Conservation (phyloP, 2,113 vertebrate species). For the Cheirogaleus medius region DNA sequence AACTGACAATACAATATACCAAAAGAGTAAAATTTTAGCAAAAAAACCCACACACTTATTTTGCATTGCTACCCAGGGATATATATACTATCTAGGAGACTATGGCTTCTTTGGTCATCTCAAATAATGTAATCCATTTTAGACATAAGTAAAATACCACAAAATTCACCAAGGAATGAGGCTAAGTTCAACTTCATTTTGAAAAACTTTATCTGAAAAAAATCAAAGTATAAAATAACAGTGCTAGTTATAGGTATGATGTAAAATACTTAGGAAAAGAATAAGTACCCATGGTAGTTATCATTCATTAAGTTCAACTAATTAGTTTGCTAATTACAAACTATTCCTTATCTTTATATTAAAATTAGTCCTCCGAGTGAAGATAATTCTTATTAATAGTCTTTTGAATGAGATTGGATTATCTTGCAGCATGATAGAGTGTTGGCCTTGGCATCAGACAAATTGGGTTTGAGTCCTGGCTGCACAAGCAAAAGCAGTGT, state of each 20-base stretch:
- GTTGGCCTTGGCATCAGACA: not conserved
- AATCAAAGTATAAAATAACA: not conserved
- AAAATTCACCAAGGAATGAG: not conserved
- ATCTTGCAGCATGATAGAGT: not conserved
- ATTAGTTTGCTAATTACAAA: not conserved
- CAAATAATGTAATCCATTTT: not conserved
- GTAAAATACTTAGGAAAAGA: not conserved
- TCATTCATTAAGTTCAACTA: not conserved
- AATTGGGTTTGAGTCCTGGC: not conserved
- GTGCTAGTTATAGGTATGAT: not conserved
- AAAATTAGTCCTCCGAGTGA: not conserved
- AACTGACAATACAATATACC: not conserved
- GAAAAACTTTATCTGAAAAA: not conserved
- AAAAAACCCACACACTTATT: not conserved
- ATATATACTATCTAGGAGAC: not conserved
- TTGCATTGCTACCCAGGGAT: not conserved
- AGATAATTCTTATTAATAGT: not conserved
- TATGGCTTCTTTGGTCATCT: not conserved
- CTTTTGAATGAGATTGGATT: not conserved
- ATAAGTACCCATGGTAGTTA: not conserved
- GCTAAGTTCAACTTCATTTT: not conserved
- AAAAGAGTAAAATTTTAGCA: not conserved
- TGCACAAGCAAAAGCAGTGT: not conserved
- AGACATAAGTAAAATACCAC: not conserved
- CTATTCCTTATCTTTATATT: not conserved